Percentiles rank a stretch among this genome's conserved stretches.
Conservation (phyloP, 2,797 vertebrate genomes). For the Xiphophorus birchmanni region DNA sequence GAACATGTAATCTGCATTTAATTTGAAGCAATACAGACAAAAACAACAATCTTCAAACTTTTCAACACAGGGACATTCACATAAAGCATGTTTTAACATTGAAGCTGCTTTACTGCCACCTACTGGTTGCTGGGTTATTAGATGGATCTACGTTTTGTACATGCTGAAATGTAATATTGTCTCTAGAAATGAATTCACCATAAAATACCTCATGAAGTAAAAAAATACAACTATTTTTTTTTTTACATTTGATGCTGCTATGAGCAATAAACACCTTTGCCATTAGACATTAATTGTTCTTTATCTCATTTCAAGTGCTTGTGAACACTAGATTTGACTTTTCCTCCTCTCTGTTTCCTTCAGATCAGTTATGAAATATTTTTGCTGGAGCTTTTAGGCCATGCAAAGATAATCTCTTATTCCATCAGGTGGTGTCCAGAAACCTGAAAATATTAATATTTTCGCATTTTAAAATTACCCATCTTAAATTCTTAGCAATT, state of each 20-base stretch:
- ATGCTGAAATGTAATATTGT: not conserved
- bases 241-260: not conserved
- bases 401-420: no score
- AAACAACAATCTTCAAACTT: not conserved
- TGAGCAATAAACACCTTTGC: not conserved
- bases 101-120: slow-evolving; percentile 18
- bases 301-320: not conserved
- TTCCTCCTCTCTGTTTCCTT: not conserved
- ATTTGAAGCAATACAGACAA: not conserved
- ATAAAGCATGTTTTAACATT: not conserved
- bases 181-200: not conserved
- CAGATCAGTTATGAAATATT: not conserved
- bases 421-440: no score
- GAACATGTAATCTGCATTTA: not conserved
- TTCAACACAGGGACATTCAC: not conserved
- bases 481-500: no score
- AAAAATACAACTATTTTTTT: not conserved
- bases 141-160: not conserved
- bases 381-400: not conserved
- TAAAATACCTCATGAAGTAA: not conserved
- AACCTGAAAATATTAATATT: no score
- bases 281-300: not conserved
- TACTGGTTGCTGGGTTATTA: slow-evolving; percentile 12
- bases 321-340: not conserved
- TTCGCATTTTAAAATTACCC: no score